phyloP scores from a whole-genome alignment of 1,140 invertebrate genomes.

The Chionoecetes opilio region DNA sequence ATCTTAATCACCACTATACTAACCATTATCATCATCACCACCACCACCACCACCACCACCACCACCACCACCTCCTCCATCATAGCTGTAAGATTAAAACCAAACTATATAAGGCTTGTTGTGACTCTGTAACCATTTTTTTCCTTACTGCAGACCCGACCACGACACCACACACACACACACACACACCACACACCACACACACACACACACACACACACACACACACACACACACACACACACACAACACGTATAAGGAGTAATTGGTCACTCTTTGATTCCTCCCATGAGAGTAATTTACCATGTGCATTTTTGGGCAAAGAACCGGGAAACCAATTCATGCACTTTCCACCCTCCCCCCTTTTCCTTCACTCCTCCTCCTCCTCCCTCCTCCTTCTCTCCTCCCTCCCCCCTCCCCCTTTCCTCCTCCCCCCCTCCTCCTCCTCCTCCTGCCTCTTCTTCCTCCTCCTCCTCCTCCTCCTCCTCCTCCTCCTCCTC shows the following conservation, averaged over 20 bases:
- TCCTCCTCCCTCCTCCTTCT: too few species aligned
- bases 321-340: background rate
- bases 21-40: background rate
- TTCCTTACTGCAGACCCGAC: too few species aligned
- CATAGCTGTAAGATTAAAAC: background rate
- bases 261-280: background rate
- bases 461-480: too few species aligned
- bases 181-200: too few species aligned
- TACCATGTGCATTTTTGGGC: background rate
- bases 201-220: too few species aligned
- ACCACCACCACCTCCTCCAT: background rate
- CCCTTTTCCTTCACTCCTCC: background rate
- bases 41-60: slow-evolving; percentile 12
- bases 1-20: too few species aligned
- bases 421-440: background rate
- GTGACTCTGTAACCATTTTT: too few species aligned
- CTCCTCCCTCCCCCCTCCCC: background rate
- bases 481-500: background rate
- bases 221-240: slow-evolving; percentile 13
- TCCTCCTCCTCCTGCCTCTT: background rate
- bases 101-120: background rate
- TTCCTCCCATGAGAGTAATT: background rate
- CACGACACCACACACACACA: too few species aligned
- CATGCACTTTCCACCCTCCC: background rate
- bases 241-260: background rate